Percentiles rank a stretch among this genome's conserved stretches.
These are phyloP conservation scores for Mesaphorura yosii DNA, from an alignment of 1,140 invertebrate genomes.

Conservation along the genomic window DNA sequence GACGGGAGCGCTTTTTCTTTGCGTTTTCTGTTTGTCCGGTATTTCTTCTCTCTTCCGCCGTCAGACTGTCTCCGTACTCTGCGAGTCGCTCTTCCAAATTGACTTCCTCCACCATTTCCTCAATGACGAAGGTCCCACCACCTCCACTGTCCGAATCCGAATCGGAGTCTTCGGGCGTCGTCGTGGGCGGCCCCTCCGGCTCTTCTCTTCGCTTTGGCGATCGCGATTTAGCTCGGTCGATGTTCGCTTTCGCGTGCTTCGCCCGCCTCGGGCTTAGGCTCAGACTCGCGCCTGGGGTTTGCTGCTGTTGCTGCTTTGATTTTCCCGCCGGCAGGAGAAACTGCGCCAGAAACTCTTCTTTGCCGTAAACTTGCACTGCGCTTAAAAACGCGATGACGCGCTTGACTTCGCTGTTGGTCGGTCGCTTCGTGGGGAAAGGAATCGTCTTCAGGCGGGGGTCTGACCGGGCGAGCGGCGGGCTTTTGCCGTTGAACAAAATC, in stretches of 20 bases:
- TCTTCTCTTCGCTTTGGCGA: constrained; percentile 23
- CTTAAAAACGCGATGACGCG: constrained; percentile 58
- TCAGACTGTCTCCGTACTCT: neutral
- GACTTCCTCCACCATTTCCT: constrained; percentile 22
- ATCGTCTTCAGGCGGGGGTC: constrained; percentile 57
- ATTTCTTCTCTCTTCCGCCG: too few species aligned
- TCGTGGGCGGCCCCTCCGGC: constrained; percentile 4
- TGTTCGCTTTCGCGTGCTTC: constrained; percentile 11
- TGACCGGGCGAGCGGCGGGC: constrained; percentile 50
- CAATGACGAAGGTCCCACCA: constrained; percentile 42
- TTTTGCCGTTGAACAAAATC: constrained; percentile 62
- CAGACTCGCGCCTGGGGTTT: neutral
- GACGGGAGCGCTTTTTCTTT: too few species aligned
- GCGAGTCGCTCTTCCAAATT: constrained; percentile 10
- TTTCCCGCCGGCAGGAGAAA: constrained; percentile 1
- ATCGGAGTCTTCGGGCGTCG: constrained; percentile 3
- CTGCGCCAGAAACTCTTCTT: constrained; percentile 23
- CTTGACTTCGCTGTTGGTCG: constrained; percentile 68
- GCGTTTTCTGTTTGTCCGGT: too few species aligned
- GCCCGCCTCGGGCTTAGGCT: constrained; percentile 1
- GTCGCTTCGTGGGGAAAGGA: constrained; percentile 68
- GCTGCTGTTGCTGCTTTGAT: neutral
- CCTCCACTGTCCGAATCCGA: constrained; percentile 40
- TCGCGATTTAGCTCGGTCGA: constrained; percentile 24
- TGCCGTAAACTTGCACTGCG: constrained; percentile 63